phyloP scores from a whole-genome alignment of 2,113 vertebrate genomes.

The Paradisaea rubra region DNA sequence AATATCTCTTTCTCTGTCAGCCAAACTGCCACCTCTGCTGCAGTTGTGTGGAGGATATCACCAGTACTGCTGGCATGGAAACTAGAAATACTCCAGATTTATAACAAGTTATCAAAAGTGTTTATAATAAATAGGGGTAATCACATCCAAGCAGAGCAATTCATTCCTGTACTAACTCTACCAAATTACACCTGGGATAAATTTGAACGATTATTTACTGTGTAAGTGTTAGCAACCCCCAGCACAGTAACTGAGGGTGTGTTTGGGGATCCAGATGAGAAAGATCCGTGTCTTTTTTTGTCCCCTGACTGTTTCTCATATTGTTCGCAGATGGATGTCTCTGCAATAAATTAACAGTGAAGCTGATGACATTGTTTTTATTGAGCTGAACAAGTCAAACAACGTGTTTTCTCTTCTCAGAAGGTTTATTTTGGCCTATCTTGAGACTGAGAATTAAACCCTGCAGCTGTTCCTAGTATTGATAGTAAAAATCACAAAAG shows the following conservation, averaged over 20 bases:
- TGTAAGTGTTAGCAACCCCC: background rate
- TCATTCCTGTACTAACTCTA: background rate
- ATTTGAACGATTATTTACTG: slow-evolving; percentile 16
- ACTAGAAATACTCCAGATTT: background rate
- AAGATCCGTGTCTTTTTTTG: background rate
- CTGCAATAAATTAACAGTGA: slow-evolving; percentile 17
- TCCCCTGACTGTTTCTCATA: background rate
- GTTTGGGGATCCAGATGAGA: background rate
- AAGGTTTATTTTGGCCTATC: background rate
- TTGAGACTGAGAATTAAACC: background rate
- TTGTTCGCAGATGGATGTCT: background rate
- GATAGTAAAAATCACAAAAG: background rate
- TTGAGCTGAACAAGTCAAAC: background rate
- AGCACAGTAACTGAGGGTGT: background rate
- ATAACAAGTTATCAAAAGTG: background rate
- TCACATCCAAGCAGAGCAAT: background rate
- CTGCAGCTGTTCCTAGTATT: background rate
- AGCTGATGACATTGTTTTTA: background rate
- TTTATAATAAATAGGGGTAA: slow-evolving; percentile 13
- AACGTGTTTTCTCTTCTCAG: slow-evolving; percentile 1
- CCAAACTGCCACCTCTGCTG: background rate
- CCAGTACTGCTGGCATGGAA: background rate
- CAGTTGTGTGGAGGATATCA: background rate
- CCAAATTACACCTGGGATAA: slow-evolving; percentile 30
- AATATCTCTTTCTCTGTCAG: background rate